A percentile compares a stretch with the other conserved stretches of the same genome.
phyloP scores from a whole-genome alignment of 2,113 vertebrate species.

The Vireo altiloquus region DNA sequence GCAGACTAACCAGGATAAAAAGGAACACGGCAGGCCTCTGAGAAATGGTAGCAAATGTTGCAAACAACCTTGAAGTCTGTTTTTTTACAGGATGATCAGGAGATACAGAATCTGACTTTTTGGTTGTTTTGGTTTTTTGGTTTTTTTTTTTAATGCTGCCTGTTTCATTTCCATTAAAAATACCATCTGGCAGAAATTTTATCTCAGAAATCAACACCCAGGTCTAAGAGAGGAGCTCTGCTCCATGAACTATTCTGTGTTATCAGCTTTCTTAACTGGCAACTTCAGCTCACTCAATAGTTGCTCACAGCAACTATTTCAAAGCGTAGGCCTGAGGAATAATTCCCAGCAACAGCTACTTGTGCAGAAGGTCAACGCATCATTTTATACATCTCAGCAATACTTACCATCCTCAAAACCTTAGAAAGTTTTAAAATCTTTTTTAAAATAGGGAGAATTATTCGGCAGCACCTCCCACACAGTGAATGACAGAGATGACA shows the following conservation, averaged over 20 bases:
- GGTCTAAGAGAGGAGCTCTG: slow-evolving; percentile 3
- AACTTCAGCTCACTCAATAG: not conserved
- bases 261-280: not conserved
- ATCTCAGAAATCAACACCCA: slow-evolving; percentile 2
- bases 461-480: not conserved
- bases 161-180: slow-evolving; percentile 19
- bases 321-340: not conserved
- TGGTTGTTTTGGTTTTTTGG: too few relatives aligned
- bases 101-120: not conserved
- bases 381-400: not conserved
- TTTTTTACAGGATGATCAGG: not conserved
- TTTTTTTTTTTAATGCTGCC: not conserved
- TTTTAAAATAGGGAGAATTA: not conserved
- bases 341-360: not conserved
- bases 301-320: not conserved
- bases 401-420: not conserved
- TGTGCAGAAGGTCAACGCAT: not conserved
- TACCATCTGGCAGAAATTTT: slow-evolving; percentile 19
- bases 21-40: not conserved
- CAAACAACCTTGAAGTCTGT: not conserved
- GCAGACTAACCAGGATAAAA: not conserved
- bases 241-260: not conserved
- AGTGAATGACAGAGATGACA: not conserved
- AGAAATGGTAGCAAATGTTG: not conserved
- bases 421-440: not conserved